phyloP scores from a whole-genome alignment of 2,797 vertebrate species.

The Menidia menidia region DNA sequence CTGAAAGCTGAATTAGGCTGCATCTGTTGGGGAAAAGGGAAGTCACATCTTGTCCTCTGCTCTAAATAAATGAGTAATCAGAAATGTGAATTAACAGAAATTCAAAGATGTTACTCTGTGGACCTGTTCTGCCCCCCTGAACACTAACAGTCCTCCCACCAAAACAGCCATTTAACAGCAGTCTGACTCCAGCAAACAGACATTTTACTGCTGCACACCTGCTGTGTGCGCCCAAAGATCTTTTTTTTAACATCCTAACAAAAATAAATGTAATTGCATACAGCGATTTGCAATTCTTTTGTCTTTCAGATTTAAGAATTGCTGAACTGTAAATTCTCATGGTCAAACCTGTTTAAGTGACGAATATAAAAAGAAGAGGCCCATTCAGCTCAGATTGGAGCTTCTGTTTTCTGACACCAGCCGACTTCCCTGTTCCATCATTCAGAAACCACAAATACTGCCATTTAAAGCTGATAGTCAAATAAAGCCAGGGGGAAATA shows the following conservation, averaged over 20 bases:
- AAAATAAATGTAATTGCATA: constrained; percentile 1
- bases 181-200: constrained; percentile 24
- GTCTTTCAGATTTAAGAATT: constrained; percentile 19
- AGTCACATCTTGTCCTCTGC: constrained; percentile 2
- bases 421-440: constrained; percentile 62
- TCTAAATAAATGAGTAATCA: not conserved
- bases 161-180: constrained; percentile 19
- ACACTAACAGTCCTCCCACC: not conserved
- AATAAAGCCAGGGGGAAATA: constrained; percentile 55
- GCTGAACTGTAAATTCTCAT: constrained; percentile 16
- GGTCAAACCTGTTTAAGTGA: constrained; percentile 8
- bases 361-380: constrained; percentile 20
- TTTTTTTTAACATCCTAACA: constrained; percentile 13
- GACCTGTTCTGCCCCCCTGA: not conserved
- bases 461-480: constrained; percentile 54
- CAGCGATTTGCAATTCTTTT: constrained; percentile 13
- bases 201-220: constrained; percentile 25
- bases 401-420: constrained; percentile 59
- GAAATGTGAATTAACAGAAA: not conserved
- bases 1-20: constrained; percentile 58
- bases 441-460: constrained; percentile 55
- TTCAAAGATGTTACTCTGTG: not conserved
- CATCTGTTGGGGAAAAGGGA: constrained; percentile 27
- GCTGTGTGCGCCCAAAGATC: constrained; percentile 21
- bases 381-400: constrained; percentile 9